Conservation (phyloP, 2,888 invertebrate genomes). For the Eustalomyia histrio region DNA sequence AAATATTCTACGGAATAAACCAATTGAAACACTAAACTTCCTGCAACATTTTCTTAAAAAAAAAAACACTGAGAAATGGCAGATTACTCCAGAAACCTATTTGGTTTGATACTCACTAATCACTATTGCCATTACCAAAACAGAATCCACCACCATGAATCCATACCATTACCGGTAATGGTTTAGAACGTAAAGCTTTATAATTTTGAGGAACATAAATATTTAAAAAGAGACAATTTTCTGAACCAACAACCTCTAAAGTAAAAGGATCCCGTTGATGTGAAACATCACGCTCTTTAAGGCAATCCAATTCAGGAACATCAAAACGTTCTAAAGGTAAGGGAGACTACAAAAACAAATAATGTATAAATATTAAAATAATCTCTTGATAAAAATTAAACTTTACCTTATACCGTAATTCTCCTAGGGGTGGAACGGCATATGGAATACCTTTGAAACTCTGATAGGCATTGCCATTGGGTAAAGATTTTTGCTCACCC, state of each 20-base stretch:
- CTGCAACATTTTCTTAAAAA: no score
- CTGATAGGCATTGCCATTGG: constrained; percentile 78
- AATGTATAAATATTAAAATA: background rate
- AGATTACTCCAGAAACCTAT: no score
- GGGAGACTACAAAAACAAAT: constrained; percentile 71
- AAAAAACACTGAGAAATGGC: no score
- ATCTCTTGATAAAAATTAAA: background rate
- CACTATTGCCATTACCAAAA: constrained; percentile 75
- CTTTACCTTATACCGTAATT: constrained; percentile 77
- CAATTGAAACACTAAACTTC: no score
- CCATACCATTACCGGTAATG: constrained; percentile 78
- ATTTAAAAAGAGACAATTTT: constrained; percentile 77
- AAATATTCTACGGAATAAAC: no score
- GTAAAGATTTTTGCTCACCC: constrained; percentile 78
- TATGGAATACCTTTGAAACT: constrained; percentile 82
- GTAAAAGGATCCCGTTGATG: constrained; percentile 74
- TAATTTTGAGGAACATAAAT: constrained; percentile 74
- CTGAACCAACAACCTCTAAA: constrained; percentile 72
- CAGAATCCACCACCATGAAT: constrained; percentile 78
- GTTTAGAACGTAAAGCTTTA: constrained; percentile 56
- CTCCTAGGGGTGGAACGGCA: constrained; percentile 81
- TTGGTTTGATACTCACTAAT: constrained; percentile 71
- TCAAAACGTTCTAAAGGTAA: constrained; percentile 73
- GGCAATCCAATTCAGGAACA: constrained; percentile 74
- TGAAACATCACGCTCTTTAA: constrained; percentile 72